Percentiles rank a stretch among this genome's conserved stretches.
Conservation (phyloP, 2,113 vertebrate species). For the Chamaea fasciata region DNA sequence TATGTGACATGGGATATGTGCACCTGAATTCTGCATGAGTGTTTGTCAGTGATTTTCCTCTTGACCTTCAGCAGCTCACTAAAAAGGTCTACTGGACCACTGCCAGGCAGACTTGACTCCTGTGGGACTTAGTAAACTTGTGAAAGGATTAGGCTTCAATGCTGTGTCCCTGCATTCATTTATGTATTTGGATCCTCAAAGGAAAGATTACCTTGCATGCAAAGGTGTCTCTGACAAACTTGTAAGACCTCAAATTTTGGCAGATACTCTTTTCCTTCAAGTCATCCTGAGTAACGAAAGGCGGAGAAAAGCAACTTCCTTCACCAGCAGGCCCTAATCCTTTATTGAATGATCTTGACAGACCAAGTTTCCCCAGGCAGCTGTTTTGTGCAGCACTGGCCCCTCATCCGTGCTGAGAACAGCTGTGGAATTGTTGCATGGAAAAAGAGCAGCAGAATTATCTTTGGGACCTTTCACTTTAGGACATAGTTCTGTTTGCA, state of each 20-base stretch:
- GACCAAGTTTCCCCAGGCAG: not conserved
- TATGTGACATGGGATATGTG: rapidly evolving
- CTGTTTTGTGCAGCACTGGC: not conserved
- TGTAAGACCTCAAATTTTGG: not conserved
- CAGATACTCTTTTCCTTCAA: not conserved
- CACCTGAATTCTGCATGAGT: not conserved
- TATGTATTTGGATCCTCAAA: not conserved
- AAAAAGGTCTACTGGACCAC: not conserved
- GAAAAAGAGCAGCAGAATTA: not conserved
- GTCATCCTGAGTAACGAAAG: not conserved
- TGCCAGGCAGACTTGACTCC: not conserved
- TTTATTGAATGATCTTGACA: not conserved
- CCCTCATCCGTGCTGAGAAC: not conserved
- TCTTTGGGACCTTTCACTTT: not conserved
- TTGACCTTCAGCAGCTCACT: not conserved
- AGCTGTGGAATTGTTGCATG: not conserved
- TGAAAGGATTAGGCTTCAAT: not conserved
- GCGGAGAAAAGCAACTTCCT: not conserved
- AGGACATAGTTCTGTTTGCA: not conserved
- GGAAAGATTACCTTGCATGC: not conserved
- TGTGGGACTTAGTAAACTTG: not conserved
- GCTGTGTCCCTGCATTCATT: not conserved
- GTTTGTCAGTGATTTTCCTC: not conserved
- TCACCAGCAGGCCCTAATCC: not conserved
- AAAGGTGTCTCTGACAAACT: not conserved